Evolutionary conservation across 2,888 invertebrate genomes (phyloP), one percentile per base, ranked within the genome.

Genomic region (Brenthis daphne): DNA sequence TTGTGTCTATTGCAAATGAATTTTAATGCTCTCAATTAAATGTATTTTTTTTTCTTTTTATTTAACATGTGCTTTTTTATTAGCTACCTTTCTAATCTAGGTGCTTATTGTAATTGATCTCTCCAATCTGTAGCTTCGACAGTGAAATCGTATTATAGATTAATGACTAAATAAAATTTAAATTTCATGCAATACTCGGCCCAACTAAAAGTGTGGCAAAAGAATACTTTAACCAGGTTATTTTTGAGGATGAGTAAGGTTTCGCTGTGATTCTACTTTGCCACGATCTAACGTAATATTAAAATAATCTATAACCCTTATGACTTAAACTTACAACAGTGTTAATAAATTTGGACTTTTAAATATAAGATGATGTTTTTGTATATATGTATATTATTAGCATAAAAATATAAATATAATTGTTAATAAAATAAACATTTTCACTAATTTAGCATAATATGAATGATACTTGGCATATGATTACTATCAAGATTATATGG

Each of bases 241-340:
- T 82, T 77, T 82, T 84, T 86, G 87, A 84, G 83, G 83, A 89
- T 82, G 91, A 91, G 91, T 92, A 92, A 92, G 84, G 92, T 92
- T 92, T 92, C 92, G 92, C 92, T 88, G 89, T 91, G 92, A 92
- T 87, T 90, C 90, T 89, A 91, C 89, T 88, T 90, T 90, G 91
- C 92, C 91, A 92, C 90, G 90, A 90, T 88, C 80, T 75, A 86
- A 83, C 83, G 86, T 81, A 81, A 53, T 6, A 29, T 54, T 20
- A 16, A 54, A 76, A 65, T 77, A 87, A 61, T 16, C 29, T 53
- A n/a, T 12, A 53, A 53, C 6, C 8, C 13, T 53, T 53, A 29
- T 29, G 51, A 53, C 51, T n/a, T 8, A 6, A 47, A 47, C 14
- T 29, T 50, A 60, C 11, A 58, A 13, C 6, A n/a, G 5, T 29